Conservation (phyloP, 2,113 vertebrate species). For the Nycticryphes semicollaris region DNA sequence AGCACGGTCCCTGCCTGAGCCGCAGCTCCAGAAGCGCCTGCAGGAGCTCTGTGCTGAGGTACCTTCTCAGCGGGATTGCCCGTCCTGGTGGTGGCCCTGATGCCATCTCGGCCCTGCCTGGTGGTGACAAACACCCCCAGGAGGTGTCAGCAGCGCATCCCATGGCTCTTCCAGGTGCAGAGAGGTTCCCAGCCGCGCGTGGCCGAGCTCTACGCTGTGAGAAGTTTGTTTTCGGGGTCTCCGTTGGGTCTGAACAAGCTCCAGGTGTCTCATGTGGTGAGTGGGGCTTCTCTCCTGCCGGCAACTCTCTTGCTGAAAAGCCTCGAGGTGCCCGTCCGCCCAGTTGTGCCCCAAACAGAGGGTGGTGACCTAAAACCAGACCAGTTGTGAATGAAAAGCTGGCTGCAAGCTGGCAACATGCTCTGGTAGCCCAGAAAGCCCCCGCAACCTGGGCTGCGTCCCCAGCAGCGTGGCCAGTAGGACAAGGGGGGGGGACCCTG, state of each 20-base stretch:
- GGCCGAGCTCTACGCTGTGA: conserved; percentile 79
- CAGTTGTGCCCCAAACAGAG: neutral
- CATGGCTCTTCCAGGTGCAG: conserved; percentile 75
- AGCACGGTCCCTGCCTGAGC: conserved; percentile 54
- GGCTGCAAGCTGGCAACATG: fast-evolving
- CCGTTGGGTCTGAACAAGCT: conserved; percentile 79
- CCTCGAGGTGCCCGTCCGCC: fast-evolving
- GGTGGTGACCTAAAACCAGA: fast-evolving
- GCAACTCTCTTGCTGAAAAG: neutral
- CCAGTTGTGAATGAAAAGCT: fast-evolving
- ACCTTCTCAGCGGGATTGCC: fast-evolving
- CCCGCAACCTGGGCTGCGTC: fast-evolving
- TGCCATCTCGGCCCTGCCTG: no score
- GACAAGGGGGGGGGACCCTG: no score
- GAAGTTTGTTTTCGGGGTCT: conserved; percentile 76
- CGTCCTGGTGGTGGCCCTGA: no score
- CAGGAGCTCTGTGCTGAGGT: conserved; percentile 82
- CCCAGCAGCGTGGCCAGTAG: neutral
- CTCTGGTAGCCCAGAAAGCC: neutral
- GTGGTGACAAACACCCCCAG: fast-evolving
- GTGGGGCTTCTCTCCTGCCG: neutral
- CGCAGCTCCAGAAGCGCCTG: conserved; percentile 69
- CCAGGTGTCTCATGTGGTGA: conserved; percentile 76
- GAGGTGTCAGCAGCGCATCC: fast-evolving
- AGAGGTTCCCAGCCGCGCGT: conserved; percentile 75